Evolutionary conservation across 2,888 invertebrate genomes (phyloP).

Genomic region (Trisateles emortualis): DNA sequence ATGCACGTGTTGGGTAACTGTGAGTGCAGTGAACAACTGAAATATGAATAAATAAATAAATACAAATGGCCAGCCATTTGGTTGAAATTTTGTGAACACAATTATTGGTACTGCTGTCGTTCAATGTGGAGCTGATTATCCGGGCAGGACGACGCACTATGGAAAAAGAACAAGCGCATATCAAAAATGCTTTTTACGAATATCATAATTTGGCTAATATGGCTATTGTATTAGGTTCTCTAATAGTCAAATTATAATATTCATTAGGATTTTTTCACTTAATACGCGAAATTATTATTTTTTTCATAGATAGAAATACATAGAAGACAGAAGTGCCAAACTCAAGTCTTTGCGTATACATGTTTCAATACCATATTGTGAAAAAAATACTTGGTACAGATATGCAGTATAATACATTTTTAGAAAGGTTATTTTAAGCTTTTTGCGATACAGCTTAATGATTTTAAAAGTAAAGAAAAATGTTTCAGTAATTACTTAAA

Average conservation of each 20-base stretch:
- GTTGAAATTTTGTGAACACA: no score
- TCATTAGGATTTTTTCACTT: background rate
- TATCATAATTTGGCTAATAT: background rate
- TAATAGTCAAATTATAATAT: no score
- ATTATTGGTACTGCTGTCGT: no score
- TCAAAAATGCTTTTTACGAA: no score
- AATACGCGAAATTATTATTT: conserved; percentile 3
- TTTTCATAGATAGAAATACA: conserved; percentile 2
- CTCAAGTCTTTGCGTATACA: conserved; percentile 2
- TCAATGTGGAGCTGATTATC: no score
- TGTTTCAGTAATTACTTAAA: background rate
- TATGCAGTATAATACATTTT: conserved; percentile 3
- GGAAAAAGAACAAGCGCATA: no score
- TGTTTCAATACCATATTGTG: conserved; percentile 5
- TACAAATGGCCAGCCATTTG: no score
- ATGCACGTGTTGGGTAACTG: no score
- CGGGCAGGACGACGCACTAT: no score
- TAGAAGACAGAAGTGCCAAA: background rate
- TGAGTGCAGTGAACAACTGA: no score
- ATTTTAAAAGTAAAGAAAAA: background rate
- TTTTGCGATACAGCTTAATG: background rate
- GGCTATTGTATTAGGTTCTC: background rate
- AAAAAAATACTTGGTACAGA: conserved; percentile 1
- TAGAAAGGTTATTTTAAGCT: background rate
- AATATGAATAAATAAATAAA: no score